Evolutionary conservation across 2,113 vertebrate genomes (phyloP).

Genomic region (Spilogale gracilis): DNA sequence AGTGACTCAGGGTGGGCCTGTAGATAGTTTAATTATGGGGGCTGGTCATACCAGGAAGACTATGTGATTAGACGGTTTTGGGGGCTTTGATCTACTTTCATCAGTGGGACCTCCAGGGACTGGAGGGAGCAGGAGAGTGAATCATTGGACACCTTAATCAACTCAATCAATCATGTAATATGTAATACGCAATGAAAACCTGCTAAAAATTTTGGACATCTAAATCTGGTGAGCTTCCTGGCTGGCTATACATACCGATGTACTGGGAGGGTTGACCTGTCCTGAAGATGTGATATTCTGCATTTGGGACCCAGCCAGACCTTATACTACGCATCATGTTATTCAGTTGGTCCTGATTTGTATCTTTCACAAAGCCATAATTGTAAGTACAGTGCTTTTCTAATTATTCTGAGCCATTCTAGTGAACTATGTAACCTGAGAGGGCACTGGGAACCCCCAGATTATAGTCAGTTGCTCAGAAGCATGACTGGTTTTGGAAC

Average conservation of each 20-base stretch:
- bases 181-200: neutral
- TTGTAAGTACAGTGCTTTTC: neutral
- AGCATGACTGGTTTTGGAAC: neutral
- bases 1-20: neutral
- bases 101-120: neutral
- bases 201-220: neutral
- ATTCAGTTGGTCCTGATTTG: neutral
- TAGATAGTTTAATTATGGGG: neutral
- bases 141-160: neutral
- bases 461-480: neutral
- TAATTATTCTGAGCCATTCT: neutral
- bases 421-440: neutral
- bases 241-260: neutral
- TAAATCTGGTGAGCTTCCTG: neutral
- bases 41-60: neutral
- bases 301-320: neutral
- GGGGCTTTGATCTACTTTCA: neutral
- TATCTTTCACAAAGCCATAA: neutral
- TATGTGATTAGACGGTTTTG: neutral
- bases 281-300: neutral
- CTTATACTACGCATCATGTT: neutral
- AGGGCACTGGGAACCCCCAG: neutral
- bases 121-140: neutral
- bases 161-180: neutral
- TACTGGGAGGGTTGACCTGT: fast-evolving